Percentiles rank a stretch among this genome's conserved stretches.
Conservation (phyloP, 2,888 invertebrate species). For the Seladonia tumulorum region DNA sequence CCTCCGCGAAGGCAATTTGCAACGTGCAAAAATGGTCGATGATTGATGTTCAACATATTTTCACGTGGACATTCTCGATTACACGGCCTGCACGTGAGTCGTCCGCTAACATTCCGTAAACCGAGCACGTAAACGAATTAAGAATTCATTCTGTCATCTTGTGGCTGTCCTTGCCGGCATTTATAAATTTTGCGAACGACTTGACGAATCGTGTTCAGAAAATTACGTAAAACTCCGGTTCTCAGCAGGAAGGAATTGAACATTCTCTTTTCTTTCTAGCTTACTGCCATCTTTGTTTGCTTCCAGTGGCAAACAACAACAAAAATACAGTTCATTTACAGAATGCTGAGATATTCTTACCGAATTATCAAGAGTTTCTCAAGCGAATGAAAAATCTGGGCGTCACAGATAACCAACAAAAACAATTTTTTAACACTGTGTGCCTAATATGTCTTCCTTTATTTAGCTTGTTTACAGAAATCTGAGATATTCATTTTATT, state of each 20-base stretch:
- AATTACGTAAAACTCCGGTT: conserved; percentile 7
- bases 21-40: neutral
- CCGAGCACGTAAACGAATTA: conserved; percentile 45
- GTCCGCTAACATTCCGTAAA: neutral
- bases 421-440: too few relatives aligned
- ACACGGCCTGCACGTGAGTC: conserved; percentile 26
- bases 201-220: neutral
- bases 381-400: too few relatives aligned
- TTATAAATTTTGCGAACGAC: neutral
- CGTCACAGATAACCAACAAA: too few relatives aligned
- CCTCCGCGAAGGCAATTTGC: neutral
- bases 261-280: neutral
- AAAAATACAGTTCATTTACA: neutral
- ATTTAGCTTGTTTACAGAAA: too few relatives aligned
- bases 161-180: conserved; percentile 7
- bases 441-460: too few relatives aligned
- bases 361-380: neutral
- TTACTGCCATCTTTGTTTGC: too few relatives aligned
- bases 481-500: neutral
- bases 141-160: conserved; percentile 47
- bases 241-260: neutral
- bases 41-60: neutral
- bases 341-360: neutral
- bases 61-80: conserved; percentile 15
- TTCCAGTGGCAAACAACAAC: neutral